Percentiles rank a stretch among this genome's conserved stretches.
Conservation (phyloP, 2,797 vertebrate species). For the Tokudaia muenninki region DNA sequence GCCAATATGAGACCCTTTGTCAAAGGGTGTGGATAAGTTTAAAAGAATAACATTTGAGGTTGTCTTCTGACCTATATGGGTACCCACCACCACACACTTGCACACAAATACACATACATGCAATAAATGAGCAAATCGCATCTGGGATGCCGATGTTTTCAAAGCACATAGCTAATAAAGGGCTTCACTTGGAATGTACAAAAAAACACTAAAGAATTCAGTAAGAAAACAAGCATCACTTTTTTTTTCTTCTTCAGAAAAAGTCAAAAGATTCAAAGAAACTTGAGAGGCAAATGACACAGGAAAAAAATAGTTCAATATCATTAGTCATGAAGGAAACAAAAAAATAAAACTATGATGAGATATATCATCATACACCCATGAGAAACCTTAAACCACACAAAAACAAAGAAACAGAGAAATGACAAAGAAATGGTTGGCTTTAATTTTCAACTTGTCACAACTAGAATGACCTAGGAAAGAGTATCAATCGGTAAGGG, state of each 20-base stretch:
- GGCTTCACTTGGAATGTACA: not conserved
- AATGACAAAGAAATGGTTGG: not conserved
- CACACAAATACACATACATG: not conserved
- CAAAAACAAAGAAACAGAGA: not conserved
- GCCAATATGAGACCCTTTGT: not conserved
- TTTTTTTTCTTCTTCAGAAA: not conserved
- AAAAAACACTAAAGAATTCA: not conserved
- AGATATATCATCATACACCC: not conserved
- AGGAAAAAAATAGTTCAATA: not conserved
- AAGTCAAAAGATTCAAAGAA: conserved; percentile 7
- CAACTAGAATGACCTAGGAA: too few species aligned
- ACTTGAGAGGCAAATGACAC: not conserved
- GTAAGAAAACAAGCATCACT: not conserved
- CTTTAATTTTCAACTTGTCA: not conserved
- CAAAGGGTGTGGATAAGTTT: not conserved
- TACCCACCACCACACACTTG: not conserved
- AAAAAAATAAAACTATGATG: not conserved
- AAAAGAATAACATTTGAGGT: not conserved
- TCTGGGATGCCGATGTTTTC: not conserved
- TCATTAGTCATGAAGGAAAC: not conserved
- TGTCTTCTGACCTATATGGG: not conserved
- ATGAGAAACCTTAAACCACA: not conserved
- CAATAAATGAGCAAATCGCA: not conserved
- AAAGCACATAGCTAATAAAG: not conserved
- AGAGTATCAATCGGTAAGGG: not conserved